Evolutionary conservation across 2,888 invertebrate species (phyloP).

Genomic region (Anthophora plumipes): DNA sequence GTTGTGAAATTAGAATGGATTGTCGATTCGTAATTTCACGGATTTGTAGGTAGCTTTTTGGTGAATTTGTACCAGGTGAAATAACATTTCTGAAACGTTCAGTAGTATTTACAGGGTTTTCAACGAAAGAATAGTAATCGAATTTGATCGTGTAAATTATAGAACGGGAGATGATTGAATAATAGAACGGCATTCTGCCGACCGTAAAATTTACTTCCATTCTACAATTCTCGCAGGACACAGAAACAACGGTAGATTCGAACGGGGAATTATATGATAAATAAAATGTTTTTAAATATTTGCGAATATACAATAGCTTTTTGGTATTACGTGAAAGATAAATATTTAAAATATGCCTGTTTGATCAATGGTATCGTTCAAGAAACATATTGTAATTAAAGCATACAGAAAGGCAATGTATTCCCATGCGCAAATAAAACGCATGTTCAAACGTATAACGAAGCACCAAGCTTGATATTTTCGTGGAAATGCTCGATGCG

Average conservation of each 20-base stretch:
- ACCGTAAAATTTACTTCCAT: neutral
- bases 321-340: neutral
- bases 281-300: constrained; percentile 24
- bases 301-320: neutral
- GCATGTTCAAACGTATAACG: constrained; percentile 4
- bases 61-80: neutral
- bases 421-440: neutral
- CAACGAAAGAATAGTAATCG: neutral
- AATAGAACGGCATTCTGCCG: neutral
- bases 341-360: constrained; percentile 1
- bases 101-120: neutral
- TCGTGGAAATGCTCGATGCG: constrained; percentile 52
- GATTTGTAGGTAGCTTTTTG: neutral
- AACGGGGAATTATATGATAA: constrained; percentile 1
- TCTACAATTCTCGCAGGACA: neutral
- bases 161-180: neutral
- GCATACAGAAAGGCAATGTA: neutral
- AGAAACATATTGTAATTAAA: constrained; percentile 3
- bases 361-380: neutral
- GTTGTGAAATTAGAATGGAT: too few species aligned
- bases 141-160: neutral
- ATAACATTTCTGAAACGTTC: neutral
- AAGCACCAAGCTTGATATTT: constrained; percentile 22
- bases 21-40: too few species aligned
- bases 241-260: neutral